A percentile compares a stretch with the other conserved stretches of the same genome.
Conservation (phyloP, 2,113 vertebrate genomes). For the Hydrochoerus hydrochaeris region DNA sequence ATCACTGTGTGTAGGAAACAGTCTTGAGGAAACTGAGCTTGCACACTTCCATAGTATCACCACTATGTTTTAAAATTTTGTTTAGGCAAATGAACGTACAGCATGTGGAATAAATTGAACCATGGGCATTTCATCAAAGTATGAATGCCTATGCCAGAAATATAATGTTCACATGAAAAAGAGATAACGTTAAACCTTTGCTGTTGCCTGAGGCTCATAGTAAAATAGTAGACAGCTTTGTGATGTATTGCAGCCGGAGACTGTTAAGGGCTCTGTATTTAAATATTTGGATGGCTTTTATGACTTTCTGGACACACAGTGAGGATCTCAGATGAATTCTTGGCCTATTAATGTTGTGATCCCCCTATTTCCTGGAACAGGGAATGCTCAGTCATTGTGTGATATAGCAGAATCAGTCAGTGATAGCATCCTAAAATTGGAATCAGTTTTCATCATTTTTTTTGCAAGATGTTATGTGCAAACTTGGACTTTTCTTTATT, state of each 20-base stretch:
- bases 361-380: background rate
- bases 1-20: background rate
- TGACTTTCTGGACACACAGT: background rate
- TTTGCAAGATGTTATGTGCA: background rate
- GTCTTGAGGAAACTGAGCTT: no score
- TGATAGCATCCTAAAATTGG: background rate
- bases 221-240: background rate
- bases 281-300: background rate
- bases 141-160: background rate
- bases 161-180: background rate
- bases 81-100: background rate
- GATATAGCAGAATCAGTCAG: background rate
- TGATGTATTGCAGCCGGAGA: background rate
- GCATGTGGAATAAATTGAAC: background rate
- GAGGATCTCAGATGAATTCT: background rate
- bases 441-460: background rate
- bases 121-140: constrained; percentile 58
- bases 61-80: background rate
- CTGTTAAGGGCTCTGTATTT: background rate
- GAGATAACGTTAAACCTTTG: background rate
- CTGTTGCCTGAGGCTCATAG: background rate
- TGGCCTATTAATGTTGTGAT: background rate
- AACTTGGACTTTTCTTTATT: background rate
- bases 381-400: background rate
- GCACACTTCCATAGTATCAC: background rate